A percentile compares a stretch with the other conserved stretches of the same genome.
Conservation (phyloP, 2,113 vertebrate species). For the Syngnathus floridae region DNA sequence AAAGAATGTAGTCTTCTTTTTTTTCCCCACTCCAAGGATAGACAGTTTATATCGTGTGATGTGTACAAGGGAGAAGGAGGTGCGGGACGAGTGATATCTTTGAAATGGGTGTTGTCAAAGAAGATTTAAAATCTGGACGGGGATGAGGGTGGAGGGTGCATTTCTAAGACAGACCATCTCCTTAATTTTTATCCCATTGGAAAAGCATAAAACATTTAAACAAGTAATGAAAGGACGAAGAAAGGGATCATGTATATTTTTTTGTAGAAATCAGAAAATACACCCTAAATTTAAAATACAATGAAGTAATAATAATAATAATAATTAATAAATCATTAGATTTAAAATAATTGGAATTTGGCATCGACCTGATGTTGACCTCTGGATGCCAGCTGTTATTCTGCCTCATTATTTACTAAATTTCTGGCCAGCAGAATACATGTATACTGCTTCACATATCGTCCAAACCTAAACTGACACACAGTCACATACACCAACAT, state of each 20-base stretch:
- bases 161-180: constrained; percentile 6
- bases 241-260: constrained; percentile 12
- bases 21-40: constrained; percentile 15
- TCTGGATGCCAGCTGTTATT: constrained; percentile 34
- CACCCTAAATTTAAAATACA: background rate
- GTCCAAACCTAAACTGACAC: constrained; percentile 19
- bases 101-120: constrained; percentile 28
- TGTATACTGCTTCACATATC: constrained; percentile 1
- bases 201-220: background rate
- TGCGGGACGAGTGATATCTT: constrained; percentile 14
- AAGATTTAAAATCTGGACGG: constrained; percentile 32
- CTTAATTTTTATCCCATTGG: background rate
- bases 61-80: constrained; percentile 24
- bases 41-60: constrained; percentile 18
- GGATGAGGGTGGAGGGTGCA: constrained; percentile 5
- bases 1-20: constrained; percentile 15
- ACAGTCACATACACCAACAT: constrained; percentile 22
- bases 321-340: background rate
- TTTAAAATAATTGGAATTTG: background rate
- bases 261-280: constrained; percentile 12
- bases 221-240: constrained; percentile 13
- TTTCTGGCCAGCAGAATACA: constrained; percentile 17
- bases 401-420: constrained; percentile 49
- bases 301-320: background rate
- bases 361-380: constrained; percentile 45